Conservation (phyloP, 2,797 vertebrate genomes). For the Xyrichtys novacula region DNA sequence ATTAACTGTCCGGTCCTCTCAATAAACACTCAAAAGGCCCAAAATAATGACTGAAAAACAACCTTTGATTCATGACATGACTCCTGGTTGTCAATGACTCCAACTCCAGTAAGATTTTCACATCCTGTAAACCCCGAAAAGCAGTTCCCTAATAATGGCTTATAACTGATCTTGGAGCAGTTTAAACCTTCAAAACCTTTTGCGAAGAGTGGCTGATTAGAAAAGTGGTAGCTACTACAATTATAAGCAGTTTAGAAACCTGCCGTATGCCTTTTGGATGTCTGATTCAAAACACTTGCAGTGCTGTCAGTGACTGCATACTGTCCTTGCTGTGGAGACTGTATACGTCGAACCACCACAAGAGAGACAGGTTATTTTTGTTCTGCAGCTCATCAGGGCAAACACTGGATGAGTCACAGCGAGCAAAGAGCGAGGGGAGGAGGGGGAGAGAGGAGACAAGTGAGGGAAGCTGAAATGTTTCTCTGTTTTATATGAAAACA, state of each 20-base stretch:
- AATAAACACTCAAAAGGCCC: too few species aligned
- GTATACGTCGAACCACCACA: slow-evolving; percentile 12
- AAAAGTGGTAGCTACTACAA: background rate
- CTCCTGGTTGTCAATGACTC: background rate
- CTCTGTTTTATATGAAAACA: slow-evolving; percentile 19
- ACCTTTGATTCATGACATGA: background rate
- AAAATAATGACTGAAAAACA: background rate
- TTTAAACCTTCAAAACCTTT: background rate
- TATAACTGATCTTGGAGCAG: background rate
- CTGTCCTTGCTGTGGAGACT: background rate
- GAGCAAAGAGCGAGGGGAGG: slow-evolving; percentile 12
- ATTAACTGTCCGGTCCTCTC: too few species aligned
- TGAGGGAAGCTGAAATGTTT: slow-evolving; percentile 16
- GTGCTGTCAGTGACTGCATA: background rate
- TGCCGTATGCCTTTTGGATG: background rate
- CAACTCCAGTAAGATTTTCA: background rate
- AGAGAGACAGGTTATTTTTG: slow-evolving; percentile 62
- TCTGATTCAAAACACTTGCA: background rate
- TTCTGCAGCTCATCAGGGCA: slow-evolving; percentile 44
- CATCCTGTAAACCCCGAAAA: slow-evolving; percentile 1
- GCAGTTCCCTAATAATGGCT: background rate
- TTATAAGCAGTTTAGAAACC: background rate
- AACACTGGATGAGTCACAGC: slow-evolving; percentile 62
- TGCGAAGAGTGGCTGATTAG: background rate
- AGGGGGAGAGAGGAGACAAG: slow-evolving; percentile 9